Conservation (phyloP, 1,140 invertebrate species). For the Drosophila funebris region DNA sequence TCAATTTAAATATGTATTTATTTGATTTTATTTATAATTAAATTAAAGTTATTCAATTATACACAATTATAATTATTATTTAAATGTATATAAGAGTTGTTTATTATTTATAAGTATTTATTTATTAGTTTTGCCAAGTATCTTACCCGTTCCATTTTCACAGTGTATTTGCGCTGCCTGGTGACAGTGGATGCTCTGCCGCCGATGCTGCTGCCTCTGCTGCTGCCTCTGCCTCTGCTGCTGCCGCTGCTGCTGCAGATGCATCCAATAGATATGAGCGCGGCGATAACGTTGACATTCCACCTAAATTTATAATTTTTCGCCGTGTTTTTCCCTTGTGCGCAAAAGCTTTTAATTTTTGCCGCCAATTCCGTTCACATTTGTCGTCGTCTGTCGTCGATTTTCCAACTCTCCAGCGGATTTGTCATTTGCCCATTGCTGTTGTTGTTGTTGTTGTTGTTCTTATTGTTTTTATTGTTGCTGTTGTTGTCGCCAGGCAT, state of each 20-base stretch:
- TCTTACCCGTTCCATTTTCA: too few relatives aligned
- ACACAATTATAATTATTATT: too few relatives aligned
- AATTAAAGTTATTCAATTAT: too few relatives aligned
- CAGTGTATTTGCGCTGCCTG: slow-evolving; percentile 1
- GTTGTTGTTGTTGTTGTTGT: background rate
- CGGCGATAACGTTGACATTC: slow-evolving; percentile 79
- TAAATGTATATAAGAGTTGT: too few relatives aligned
- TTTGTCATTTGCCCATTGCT: slow-evolving; percentile 19
- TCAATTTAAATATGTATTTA: background rate
- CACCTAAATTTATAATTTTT: slow-evolving; percentile 83
- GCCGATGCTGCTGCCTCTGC: background rate
- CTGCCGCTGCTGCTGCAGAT: slow-evolving; percentile 37
- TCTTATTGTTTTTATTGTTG: background rate
- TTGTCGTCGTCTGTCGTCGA: slow-evolving; percentile 29
- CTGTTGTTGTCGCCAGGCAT: slow-evolving; percentile 18
- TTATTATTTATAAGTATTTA: too few relatives aligned
- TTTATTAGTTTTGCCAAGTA: too few relatives aligned
- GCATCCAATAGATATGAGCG: slow-evolving; percentile 76
- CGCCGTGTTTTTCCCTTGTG: slow-evolving; percentile 71
- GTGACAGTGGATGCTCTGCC: slow-evolving; percentile 13
- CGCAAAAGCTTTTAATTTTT: slow-evolving; percentile 78
- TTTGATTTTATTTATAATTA: too few relatives aligned
- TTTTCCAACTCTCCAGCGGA: slow-evolving; percentile 14
- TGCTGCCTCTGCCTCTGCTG: slow-evolving; percentile 15
- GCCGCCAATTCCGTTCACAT: slow-evolving; percentile 66